Percentiles rank a stretch among this genome's conserved stretches.
These are phyloP conservation scores for Cyphomyrus plagiostoma DNA, from an alignment of 2,113 vertebrate species.

Conservation along the genomic window DNA sequence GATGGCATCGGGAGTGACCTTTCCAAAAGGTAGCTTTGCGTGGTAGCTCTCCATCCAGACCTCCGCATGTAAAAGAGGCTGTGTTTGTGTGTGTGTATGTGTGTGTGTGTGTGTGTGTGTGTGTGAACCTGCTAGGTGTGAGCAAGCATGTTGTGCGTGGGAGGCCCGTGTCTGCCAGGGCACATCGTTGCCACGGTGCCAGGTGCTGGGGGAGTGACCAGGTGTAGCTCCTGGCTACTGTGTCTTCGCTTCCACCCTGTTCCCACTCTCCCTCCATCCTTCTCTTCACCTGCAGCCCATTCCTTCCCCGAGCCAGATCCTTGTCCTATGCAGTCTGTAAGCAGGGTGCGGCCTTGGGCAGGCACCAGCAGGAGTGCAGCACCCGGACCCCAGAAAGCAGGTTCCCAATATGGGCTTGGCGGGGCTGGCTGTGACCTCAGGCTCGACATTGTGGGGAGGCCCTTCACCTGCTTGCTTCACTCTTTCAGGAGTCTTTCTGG, in stretches of 20 bases:
- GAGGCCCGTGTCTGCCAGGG: background rate
- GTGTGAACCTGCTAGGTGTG: conserved; percentile 6
- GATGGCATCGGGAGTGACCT: background rate
- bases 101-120: background rate
- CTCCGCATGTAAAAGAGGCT: background rate
- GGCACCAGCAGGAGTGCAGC: background rate
- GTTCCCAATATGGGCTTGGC: background rate
- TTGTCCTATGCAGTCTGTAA: background rate
- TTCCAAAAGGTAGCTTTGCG: background rate
- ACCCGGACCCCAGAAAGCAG: background rate
- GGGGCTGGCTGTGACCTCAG: background rate
- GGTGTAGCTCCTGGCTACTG: conserved; percentile 1
- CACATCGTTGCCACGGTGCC: background rate
- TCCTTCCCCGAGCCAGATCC: background rate
- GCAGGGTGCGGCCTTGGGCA: background rate
- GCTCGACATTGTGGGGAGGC: background rate
- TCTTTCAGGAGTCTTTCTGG: background rate
- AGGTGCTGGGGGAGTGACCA: conserved; percentile 5
- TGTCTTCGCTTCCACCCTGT: background rate
- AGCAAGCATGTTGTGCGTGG: conserved; percentile 17
- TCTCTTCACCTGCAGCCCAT: background rate
- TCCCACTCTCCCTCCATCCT: background rate
- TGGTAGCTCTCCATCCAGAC: background rate
- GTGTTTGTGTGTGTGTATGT: background rate
- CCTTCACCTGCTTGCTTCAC: background rate